Evolutionary conservation across 2,888 invertebrate species (phyloP), one percentile per base, ranked within the genome.

Genomic region (Ceramica pisi): DNA sequence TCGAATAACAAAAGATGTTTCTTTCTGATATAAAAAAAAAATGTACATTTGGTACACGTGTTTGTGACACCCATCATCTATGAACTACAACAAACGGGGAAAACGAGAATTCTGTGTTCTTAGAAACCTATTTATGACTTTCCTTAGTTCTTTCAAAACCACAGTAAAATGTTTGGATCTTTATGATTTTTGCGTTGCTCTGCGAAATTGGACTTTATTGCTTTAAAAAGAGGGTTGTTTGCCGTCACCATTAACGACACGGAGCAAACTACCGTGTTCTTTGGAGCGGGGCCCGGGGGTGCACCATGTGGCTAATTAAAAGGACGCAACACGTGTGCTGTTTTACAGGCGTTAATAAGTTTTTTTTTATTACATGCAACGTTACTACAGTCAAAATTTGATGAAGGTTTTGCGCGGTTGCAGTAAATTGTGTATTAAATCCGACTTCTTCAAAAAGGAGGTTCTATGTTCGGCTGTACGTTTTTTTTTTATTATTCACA

Each of bases 51-150:
- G 14, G 14, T 10, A 35, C 59, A 69, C 41, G 41, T 60, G 35
- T 56, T 74, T 56, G 53, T 62, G 71, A 46, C 31, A 59, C 71
- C 57, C n/a, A 51, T 70, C 70, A 62, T 41, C 57, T 35, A 21
- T 21, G 35, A 38, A 72, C 55, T n/a, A 74, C 74, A 55, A 76
- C 62, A 48, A 41, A 76, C 46, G 1, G 21, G 26, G 35, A 44
- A 56, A 44, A 61, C 35, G 21, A 55, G 59, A 71, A 63, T 55
- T 50, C 9, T 16, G 48, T 48, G 31, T 71, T 78, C 59, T 35
- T 21, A 44, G 53, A 71, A 71, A 48, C 41, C 21, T 38, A 44
- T 56, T 56, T 63, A 51, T 44, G 59, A 57, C 14, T 57, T 69
- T 61, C 38, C 16, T 48, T 48, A 62, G 38, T 59, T 41, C 23